These are phyloP conservation scores for Pteromalus puparum DNA, from an alignment of 1,140 invertebrate species.

Conservation along the genomic window DNA sequence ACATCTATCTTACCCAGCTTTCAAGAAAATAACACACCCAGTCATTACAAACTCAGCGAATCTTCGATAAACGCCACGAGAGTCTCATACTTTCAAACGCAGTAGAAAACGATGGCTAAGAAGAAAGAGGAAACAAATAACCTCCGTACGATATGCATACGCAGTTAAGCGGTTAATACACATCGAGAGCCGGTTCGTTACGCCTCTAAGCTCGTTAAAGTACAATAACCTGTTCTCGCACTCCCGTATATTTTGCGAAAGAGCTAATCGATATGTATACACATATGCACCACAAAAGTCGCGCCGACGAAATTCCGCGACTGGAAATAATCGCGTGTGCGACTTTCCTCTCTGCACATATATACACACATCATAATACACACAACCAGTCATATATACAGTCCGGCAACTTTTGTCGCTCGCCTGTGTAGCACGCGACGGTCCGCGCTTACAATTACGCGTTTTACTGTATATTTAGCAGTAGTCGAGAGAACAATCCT, in stretches of 20 bases:
- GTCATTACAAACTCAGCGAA: too few relatives aligned
- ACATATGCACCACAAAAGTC: neutral
- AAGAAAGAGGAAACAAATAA: neutral
- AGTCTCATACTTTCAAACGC: neutral
- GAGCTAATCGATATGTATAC: neutral
- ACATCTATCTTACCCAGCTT: too few relatives aligned
- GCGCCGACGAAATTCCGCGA: neutral
- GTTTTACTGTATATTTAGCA: constrained; percentile 27
- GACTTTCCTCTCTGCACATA: neutral
- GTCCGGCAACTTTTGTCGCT: neutral
- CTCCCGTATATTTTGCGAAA: neutral
- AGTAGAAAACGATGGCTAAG: too few relatives aligned
- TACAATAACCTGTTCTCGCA: neutral
- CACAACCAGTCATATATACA: neutral
- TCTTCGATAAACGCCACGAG: too few relatives aligned
- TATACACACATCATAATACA: neutral
- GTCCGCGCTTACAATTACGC: neutral
- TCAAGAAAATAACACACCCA: too few relatives aligned
- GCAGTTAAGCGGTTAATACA: neutral
- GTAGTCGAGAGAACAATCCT: neutral
- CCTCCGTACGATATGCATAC: neutral
- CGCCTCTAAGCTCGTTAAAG: constrained; percentile 1
- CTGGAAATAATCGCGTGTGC: constrained; percentile 3
- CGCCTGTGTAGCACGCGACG: neutral
- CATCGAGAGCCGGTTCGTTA: neutral